phyloP scores from a whole-genome alignment of 2,113 vertebrate species.

The Spea bombifrons region DNA sequence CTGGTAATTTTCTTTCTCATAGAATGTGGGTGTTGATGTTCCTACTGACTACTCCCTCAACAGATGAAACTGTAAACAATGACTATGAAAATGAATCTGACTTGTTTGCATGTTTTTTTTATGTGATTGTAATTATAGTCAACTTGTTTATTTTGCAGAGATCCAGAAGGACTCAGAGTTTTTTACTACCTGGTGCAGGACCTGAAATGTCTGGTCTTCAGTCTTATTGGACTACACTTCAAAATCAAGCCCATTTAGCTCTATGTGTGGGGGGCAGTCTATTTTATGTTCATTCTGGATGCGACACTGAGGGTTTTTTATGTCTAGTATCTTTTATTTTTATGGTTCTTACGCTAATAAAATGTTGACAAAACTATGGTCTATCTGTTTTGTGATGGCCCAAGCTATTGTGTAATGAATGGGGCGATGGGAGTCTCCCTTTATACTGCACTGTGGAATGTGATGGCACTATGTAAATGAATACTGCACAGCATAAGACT shows the following conservation, averaged over 20 bases:
- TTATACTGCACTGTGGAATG: too few relatives aligned
- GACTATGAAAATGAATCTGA: background rate
- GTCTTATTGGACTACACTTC: conserved; percentile 96
- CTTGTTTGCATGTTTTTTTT: background rate
- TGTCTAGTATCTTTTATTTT: conserved; percentile 19
- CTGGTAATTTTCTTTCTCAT: too few relatives aligned
- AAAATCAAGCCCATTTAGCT: conserved; percentile 97
- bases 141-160: conserved; percentile 68
- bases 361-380: background rate
- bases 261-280: conserved; percentile 42
- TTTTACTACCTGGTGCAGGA: conserved; percentile 99
- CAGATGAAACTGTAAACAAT: too few relatives aligned
- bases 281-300: conserved; percentile 48
- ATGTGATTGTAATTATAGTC: background rate
- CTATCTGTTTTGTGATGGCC: too few relatives aligned
- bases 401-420: too few relatives aligned
- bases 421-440: too few relatives aligned
- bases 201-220: conserved; percentile 98
- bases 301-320: background rate
- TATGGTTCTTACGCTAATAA: conserved; percentile 31
- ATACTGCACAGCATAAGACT: too few relatives aligned
- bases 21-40: too few relatives aligned
- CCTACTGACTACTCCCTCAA: too few relatives aligned
- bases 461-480: too few relatives aligned
- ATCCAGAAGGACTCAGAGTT: conserved; percentile 93